Conservation (phyloP, 2,888 invertebrate species). For the Brachyptera risi region DNA sequence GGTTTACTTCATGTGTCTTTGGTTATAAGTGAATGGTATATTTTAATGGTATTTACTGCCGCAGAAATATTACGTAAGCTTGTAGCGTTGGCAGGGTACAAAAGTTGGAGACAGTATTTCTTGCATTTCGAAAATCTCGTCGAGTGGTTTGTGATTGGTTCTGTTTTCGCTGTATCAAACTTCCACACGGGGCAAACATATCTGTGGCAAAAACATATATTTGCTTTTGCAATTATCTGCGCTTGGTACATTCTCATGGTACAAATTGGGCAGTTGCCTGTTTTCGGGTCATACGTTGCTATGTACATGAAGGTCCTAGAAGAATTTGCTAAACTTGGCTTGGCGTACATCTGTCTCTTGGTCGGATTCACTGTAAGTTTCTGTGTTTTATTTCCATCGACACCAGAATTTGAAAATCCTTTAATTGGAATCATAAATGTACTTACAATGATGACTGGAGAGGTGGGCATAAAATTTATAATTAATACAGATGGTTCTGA, state of each 20-base stretch:
- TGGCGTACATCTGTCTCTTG: constrained; percentile 45
- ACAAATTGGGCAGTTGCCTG: constrained; percentile 48
- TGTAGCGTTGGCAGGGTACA: constrained; percentile 43
- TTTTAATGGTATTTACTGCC: constrained; percentile 41
- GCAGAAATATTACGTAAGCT: constrained; percentile 44
- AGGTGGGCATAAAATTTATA: constrained; percentile 43
- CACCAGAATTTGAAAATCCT: constrained; percentile 43
- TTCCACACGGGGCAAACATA: constrained; percentile 42
- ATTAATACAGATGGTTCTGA: constrained; percentile 38
- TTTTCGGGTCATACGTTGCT: constrained; percentile 49
- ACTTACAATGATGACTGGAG: constrained; percentile 46
- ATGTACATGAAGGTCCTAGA: constrained; percentile 48
- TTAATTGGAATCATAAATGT: constrained; percentile 44
- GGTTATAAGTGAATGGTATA: too few species aligned
- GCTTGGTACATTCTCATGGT: constrained; percentile 47
- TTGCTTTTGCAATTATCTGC: constrained; percentile 45
- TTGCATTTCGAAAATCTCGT: constrained; percentile 44
- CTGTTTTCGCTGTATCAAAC: constrained; percentile 43
- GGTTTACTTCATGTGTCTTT: too few species aligned
- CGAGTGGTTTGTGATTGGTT: constrained; percentile 42
- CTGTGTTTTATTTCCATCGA: constrained; percentile 45
- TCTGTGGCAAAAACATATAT: constrained; percentile 45
- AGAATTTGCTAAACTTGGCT: constrained; percentile 45
- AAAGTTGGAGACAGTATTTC: constrained; percentile 43
- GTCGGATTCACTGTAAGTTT: constrained; percentile 48